Percentiles rank a stretch among this genome's conserved stretches.
Evolutionary conservation across 2,113 vertebrate species (phyloP).

Genomic region (Passerina amoena): DNA sequence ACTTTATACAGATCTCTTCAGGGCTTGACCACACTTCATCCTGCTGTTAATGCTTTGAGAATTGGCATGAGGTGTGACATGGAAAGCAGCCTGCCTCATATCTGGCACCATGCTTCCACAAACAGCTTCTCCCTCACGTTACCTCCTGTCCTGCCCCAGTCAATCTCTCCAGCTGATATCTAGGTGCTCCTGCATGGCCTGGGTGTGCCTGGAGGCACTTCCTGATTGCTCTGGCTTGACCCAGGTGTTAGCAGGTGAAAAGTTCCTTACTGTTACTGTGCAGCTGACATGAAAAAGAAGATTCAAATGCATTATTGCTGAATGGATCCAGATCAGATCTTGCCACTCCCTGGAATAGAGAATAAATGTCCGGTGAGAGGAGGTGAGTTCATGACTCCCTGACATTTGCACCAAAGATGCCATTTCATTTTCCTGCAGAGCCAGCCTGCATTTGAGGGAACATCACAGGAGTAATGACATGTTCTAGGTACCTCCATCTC

Average conservation of each 20-base stretch:
- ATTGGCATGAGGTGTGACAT: neutral
- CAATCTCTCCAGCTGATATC: neutral
- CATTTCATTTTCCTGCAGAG: neutral
- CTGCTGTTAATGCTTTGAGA: neutral
- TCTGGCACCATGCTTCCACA: neutral
- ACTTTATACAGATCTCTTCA: neutral
- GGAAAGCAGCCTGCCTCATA: neutral
- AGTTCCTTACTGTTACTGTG: neutral
- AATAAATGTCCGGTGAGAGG: neutral
- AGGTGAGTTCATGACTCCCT: neutral
- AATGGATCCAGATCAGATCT: neutral
- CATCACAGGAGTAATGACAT: neutral
- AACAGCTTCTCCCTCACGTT: neutral
- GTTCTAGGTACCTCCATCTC: neutral
- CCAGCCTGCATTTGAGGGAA: neutral
- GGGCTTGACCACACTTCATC: neutral
- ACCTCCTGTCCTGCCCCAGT: neutral
- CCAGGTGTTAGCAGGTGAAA: neutral
- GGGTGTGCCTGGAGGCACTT: neutral
- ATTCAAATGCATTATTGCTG: neutral
- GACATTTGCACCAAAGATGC: neutral
- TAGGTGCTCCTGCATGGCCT: neutral
- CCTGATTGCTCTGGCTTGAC: neutral
- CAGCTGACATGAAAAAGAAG: neutral
- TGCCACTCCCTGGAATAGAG: neutral